A percentile compares a stretch with the other conserved stretches of the same genome.
Conservation (phyloP, 2,888 invertebrate genomes). For the Melanostoma scalare region DNA sequence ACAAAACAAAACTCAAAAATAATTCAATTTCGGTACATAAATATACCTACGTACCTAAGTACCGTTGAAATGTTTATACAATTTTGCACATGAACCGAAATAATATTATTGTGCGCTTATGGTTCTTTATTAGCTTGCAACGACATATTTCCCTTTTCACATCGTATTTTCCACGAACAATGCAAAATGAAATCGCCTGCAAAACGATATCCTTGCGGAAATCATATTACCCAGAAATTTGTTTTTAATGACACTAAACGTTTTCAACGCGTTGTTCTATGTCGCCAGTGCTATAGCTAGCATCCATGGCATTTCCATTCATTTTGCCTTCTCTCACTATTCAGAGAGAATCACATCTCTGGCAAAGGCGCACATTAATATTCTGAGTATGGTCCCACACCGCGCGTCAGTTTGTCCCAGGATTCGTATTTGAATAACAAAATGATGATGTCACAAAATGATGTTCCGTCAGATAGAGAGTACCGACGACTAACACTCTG, state of each 20-base stretch:
- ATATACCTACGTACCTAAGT: constrained; percentile 4
- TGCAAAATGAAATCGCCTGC: constrained; percentile 67
- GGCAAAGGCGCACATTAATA: constrained; percentile 58
- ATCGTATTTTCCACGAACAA: constrained; percentile 55
- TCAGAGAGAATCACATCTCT: constrained; percentile 44
- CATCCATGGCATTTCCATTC: neutral
- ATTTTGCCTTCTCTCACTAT: constrained; percentile 21
- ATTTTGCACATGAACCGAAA: constrained; percentile 56
- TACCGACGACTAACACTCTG: neutral
- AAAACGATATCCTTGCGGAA: constrained; percentile 72
- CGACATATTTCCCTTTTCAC: constrained; percentile 63
- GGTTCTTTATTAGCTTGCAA: constrained; percentile 67
- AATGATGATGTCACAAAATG: constrained; percentile 71
- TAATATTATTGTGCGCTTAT: constrained; percentile 44
- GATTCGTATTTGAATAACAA: constrained; percentile 66
- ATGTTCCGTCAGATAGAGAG: constrained; percentile 24
- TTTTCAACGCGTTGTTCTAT: constrained; percentile 49
- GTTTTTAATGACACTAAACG: constrained; percentile 72
- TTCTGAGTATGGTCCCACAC: constrained; percentile 30
- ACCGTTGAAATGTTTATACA: constrained; percentile 20
- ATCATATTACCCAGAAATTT: constrained; percentile 71
- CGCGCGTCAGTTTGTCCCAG: neutral
- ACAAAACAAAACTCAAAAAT: constrained; percentile 21
- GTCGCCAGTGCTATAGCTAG: constrained; percentile 8
- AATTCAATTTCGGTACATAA: constrained; percentile 17